These are phyloP conservation scores for Marasmarcha lunaedactyla DNA, from an alignment of 2,888 invertebrate species.

Conservation along the genomic window DNA sequence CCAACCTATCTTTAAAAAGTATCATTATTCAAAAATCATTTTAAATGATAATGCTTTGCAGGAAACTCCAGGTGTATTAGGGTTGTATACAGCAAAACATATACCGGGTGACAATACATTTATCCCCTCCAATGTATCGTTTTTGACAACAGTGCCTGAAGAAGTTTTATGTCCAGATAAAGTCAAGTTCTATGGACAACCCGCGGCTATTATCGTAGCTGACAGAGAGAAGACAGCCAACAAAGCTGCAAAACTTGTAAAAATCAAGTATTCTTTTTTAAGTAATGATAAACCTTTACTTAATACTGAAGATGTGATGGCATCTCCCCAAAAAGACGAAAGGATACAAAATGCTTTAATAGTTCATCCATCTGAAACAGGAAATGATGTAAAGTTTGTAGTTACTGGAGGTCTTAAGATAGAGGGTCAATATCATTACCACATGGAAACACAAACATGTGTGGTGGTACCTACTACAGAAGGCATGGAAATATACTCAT, in stretches of 20 bases:
- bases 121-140: constrained; percentile 8
- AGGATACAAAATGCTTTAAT: constrained; percentile 21
- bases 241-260: constrained; percentile 61
- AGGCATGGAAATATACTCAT: constrained; percentile 72
- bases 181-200: constrained; percentile 72
- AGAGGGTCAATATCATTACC: constrained; percentile 74
- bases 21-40: too few relatives aligned
- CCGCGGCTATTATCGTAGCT: constrained; percentile 78
- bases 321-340: constrained; percentile 23
- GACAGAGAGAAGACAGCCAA: constrained; percentile 64
- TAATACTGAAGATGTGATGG: constrained; percentile 35
- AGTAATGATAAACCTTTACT: constrained; percentile 30
- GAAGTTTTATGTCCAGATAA: constrained; percentile 50
- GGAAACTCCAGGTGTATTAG: constrained; percentile 69
- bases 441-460: constrained; percentile 78
- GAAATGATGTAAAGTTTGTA: constrained; percentile 11
- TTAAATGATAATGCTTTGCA: constrained; percentile 19
- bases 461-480: constrained; percentile 76
- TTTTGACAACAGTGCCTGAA: constrained; percentile 22
- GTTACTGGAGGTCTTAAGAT: constrained; percentile 12
- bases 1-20: too few relatives aligned
- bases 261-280: constrained; percentile 45
- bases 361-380: constrained; percentile 23
- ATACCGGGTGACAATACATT: constrained; percentile 67
- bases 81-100: constrained; percentile 71